These are phyloP conservation scores for Aphidius colemani DNA, from an alignment of 2,888 invertebrate genomes.

Conservation along the genomic window DNA sequence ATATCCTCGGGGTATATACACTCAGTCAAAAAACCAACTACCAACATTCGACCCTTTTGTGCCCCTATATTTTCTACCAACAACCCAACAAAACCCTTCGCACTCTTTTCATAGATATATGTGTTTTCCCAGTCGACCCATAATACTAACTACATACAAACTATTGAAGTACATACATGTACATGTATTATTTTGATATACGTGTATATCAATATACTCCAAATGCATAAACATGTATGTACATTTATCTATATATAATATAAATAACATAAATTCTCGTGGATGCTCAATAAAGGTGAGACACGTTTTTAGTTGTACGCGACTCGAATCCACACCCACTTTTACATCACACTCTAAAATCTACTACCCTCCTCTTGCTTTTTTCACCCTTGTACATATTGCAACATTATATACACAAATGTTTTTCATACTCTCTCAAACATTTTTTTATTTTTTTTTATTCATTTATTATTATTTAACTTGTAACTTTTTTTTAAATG, in stretches of 20 bases:
- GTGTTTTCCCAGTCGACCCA: background rate
- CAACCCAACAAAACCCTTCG: conserved; percentile 1
- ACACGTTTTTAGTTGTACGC: conserved; percentile 27
- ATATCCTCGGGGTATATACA: conserved; percentile 24
- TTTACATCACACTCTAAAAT: conserved; percentile 6
- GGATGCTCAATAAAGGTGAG: conserved; percentile 28
- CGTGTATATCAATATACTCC: background rate
- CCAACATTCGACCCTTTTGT: background rate
- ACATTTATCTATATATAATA: too few species aligned
- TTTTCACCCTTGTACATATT: conserved; percentile 2
- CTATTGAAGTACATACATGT: background rate
- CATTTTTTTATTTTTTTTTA: background rate
- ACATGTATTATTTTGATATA: too few species aligned
- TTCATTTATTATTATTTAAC: conserved; percentile 4
- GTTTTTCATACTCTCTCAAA: background rate
- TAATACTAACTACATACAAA: background rate
- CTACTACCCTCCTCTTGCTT: background rate
- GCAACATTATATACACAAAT: background rate
- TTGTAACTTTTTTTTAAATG: background rate
- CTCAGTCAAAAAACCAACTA: background rate
- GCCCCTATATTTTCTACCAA: too few species aligned
- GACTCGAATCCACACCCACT: conserved; percentile 23
- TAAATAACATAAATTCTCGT: background rate
- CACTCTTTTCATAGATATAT: background rate
- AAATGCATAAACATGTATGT: background rate